Conservation (phyloP, 2,888 invertebrate species). For the Hydraecia micacea region DNA sequence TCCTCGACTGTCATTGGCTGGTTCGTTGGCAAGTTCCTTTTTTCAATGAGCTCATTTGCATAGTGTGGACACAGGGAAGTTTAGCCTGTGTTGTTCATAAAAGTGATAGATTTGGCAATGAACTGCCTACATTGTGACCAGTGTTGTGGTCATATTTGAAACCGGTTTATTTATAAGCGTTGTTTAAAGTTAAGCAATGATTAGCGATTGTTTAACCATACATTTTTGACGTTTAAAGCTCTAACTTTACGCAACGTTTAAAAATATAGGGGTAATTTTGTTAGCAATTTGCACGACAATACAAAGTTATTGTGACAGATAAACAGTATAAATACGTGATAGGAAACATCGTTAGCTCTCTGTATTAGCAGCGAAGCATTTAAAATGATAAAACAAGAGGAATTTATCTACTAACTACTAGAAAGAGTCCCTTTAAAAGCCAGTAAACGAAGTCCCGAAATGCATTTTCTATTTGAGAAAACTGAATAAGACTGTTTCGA, state of each 20-base stretch:
- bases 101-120: conserved; percentile 8
- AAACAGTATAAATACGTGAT: not conserved
- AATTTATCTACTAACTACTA: too few species aligned
- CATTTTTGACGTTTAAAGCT: too few species aligned
- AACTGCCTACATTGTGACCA: not conserved
- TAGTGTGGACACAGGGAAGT: not conserved
- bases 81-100: conserved; percentile 2
- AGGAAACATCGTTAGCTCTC: not conserved
- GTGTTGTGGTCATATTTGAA: conserved; percentile 1
- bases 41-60: conserved; percentile 42
- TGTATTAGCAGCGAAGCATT: not conserved
- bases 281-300: not conserved
- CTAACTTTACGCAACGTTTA: too few species aligned
- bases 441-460: not conserved
- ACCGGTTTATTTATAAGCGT: not conserved
- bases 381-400: not conserved
- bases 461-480: not conserved
- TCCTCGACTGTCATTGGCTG: conserved; percentile 10
- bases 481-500: not conserved
- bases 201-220: too few species aligned
- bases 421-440: too few species aligned
- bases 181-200: too few species aligned
- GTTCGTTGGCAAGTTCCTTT: conserved; percentile 16
- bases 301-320: not conserved
- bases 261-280: not conserved